These are phyloP conservation scores for Reticulitermes lucifugus DNA, from an alignment of 2,888 invertebrate species.

Conservation along the genomic window DNA sequence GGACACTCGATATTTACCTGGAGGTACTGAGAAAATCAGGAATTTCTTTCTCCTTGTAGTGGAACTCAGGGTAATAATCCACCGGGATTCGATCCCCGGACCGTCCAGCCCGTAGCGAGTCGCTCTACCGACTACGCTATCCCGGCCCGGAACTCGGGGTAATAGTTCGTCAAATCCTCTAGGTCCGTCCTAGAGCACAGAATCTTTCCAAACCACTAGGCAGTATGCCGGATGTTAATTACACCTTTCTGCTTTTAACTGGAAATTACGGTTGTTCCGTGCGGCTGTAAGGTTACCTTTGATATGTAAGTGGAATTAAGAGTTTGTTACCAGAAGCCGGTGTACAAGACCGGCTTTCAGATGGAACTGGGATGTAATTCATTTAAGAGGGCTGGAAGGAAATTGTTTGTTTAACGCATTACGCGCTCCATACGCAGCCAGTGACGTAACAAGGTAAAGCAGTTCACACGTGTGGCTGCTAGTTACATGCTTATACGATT, in stretches of 20 bases:
- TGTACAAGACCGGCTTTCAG: background rate
- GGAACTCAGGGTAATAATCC: too few relatives aligned
- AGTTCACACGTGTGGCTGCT: background rate
- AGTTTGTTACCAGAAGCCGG: background rate
- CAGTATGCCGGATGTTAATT: background rate
- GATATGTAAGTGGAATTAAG: background rate
- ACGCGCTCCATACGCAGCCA: background rate
- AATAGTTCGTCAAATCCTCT: too few relatives aligned
- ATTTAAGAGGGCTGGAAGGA: background rate
- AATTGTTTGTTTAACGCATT: slow-evolving; percentile 12
- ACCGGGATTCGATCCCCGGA: too few relatives aligned
- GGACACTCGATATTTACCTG: too few relatives aligned
- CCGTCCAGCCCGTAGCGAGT: too few relatives aligned
- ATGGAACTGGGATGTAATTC: background rate
- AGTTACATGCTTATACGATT: background rate
- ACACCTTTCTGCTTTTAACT: background rate
- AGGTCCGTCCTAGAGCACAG: too few relatives aligned
- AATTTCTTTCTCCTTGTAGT: too few relatives aligned
- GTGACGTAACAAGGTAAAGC: background rate
- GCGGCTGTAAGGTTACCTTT: background rate
- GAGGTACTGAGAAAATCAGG: too few relatives aligned
- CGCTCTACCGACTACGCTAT: too few relatives aligned
- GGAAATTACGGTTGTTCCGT: background rate
- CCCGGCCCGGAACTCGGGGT: too few relatives aligned
- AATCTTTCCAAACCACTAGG: background rate